Evolutionary conservation across 2,113 vertebrate genomes (phyloP).

Genomic region (Engraulis encrasicolus): DNA sequence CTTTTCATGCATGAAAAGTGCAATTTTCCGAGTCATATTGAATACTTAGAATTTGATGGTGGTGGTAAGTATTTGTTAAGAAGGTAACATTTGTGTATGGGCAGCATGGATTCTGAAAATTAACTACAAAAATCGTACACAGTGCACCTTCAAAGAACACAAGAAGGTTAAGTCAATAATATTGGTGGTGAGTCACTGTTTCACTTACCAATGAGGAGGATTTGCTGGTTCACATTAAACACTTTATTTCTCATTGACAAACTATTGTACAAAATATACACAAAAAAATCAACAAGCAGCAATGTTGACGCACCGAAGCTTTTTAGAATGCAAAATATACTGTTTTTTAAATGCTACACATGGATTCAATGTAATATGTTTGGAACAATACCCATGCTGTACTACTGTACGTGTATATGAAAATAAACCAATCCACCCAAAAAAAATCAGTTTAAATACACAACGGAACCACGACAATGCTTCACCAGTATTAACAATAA

Average conservation of each 20-base stretch:
- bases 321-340: background rate
- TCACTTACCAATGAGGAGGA: background rate
- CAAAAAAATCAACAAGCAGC: slow-evolving; percentile 29
- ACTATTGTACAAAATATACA: slow-evolving; percentile 51
- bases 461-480: background rate
- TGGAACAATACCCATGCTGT: background rate
- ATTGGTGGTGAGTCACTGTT: background rate
- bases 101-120: no score
- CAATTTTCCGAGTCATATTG: no score
- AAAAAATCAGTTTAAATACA: background rate
- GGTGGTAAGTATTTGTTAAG: no score
- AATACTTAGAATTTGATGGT: no score
- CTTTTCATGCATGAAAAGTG: no score
- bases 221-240: background rate
- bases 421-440: background rate
- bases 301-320: background rate
- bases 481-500: background rate
- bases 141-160: background rate
- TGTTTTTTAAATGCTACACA: background rate
- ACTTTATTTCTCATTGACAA: background rate
- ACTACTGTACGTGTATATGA: no score
- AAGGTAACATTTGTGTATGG: no score
- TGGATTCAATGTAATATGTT: background rate
- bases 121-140: background rate
- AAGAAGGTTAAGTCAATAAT: background rate